phyloP scores from a whole-genome alignment of 2,888 invertebrate genomes.

The Perithous albicinctus region DNA sequence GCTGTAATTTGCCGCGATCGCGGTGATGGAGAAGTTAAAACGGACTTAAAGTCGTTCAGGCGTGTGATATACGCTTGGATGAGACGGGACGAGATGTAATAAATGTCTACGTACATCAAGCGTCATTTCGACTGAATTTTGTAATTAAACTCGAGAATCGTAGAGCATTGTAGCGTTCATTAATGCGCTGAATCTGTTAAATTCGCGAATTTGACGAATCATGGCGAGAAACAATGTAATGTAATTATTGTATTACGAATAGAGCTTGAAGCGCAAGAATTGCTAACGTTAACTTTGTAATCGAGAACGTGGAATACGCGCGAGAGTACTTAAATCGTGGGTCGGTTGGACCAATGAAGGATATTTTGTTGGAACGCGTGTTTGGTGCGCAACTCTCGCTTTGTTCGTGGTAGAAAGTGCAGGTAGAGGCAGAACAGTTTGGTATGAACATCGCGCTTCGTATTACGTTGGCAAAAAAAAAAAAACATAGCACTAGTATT shows the following conservation, averaged over 20 bases:
- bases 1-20: neutral
- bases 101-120: neutral
- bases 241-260: constrained; percentile 33
- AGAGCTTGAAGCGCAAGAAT: neutral
- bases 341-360: neutral
- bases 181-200: neutral
- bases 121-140: constrained; percentile 25
- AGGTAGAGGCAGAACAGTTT: neutral
- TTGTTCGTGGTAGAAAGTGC: neutral
- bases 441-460: constrained; percentile 34
- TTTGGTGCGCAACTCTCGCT: neutral
- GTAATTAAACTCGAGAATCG: constrained; percentile 23
- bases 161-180: neutral
- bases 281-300: constrained; percentile 6
- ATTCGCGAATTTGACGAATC: neutral
- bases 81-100: neutral
- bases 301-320: neutral
- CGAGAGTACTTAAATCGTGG: constrained; percentile 6
- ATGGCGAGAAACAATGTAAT: neutral
- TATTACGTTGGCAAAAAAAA: constrained; percentile 45
- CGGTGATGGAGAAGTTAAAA: neutral
- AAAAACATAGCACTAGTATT: constrained; percentile 46
- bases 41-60: neutral
- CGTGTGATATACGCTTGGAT: neutral
- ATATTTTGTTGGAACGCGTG: neutral